These are phyloP conservation scores for Psittacus erithacus DNA, from an alignment of 2,113 vertebrate species.

Conservation along the genomic window DNA sequence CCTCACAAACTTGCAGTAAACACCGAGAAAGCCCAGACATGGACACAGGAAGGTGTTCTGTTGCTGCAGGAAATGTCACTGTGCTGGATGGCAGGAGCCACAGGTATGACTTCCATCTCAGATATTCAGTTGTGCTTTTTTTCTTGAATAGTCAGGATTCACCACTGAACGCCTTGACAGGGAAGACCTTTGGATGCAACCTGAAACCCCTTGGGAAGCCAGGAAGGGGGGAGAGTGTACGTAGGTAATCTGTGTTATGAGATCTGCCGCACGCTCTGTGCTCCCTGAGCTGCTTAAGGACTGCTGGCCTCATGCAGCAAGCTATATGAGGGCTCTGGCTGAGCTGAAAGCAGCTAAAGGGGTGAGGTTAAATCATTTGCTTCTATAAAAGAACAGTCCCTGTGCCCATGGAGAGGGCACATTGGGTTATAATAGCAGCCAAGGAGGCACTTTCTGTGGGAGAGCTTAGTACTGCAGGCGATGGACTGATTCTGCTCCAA, in stretches of 20 bases:
- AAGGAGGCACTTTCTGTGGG: background rate
- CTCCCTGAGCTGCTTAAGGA: background rate
- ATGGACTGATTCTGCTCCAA: background rate
- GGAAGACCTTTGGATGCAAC: background rate
- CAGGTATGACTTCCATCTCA: background rate
- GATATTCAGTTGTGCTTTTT: background rate
- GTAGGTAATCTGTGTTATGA: background rate
- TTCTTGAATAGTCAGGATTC: background rate
- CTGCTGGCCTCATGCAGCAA: background rate
- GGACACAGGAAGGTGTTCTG: background rate
- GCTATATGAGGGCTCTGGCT: background rate
- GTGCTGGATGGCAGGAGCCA: background rate
- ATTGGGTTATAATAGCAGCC: background rate
- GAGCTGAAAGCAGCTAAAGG: slow-evolving; percentile 9
- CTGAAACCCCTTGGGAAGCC: background rate
- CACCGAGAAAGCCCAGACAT: background rate
- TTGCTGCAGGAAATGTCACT: background rate
- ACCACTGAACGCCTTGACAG: background rate
- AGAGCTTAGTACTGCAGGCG: background rate
- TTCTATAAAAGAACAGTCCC: background rate
- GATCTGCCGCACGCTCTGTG: background rate
- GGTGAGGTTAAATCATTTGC: background rate
- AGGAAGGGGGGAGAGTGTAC: background rate
- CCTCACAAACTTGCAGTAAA: background rate
- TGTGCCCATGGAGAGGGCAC: background rate